These are phyloP conservation scores for Incurvaria masculella DNA, from an alignment of 2,888 invertebrate species.

Conservation along the genomic window DNA sequence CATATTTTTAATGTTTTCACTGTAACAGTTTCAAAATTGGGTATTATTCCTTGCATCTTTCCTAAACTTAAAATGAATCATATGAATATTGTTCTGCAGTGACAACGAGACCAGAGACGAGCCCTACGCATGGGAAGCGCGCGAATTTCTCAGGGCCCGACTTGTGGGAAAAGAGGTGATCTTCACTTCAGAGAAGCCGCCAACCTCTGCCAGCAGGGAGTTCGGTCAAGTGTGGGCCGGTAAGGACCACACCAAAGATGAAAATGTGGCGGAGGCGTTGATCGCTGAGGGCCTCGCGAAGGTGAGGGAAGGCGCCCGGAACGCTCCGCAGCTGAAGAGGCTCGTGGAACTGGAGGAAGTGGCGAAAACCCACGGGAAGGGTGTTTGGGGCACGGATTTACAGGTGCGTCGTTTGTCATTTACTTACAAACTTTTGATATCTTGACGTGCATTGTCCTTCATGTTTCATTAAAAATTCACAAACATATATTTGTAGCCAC, in stretches of 20 bases:
- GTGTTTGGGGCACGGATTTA: conserved; percentile 64
- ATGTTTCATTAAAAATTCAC: too few species aligned
- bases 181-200: conserved; percentile 81
- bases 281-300: conserved; percentile 88
- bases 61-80: conserved; percentile 7
- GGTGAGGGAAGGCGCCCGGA: conserved; percentile 62
- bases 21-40: too few species aligned
- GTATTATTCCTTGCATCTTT: conserved; percentile 1
- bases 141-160: conserved; percentile 91
- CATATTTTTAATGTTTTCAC: too few species aligned
- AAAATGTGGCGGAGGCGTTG: conserved; percentile 85
- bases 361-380: conserved; percentile 85
- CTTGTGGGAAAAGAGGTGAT: conserved; percentile 87
- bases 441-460: too few species aligned
- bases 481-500: conserved; percentile 1
- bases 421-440: too few species aligned
- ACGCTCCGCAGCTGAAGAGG: conserved; percentile 61
- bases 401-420: conserved; percentile 27
- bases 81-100: conserved; percentile 28
- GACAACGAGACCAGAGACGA: conserved; percentile 78
- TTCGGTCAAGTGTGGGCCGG: conserved; percentile 87
- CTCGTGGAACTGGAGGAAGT: conserved; percentile 85
- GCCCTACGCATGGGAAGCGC: conserved; percentile 96
- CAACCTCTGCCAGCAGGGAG: conserved; percentile 74
- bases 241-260: conserved; percentile 72